These are phyloP conservation scores for Drosophila ananassae DNA, from an alignment of 1,140 invertebrate genomes.

Conservation along the genomic window DNA sequence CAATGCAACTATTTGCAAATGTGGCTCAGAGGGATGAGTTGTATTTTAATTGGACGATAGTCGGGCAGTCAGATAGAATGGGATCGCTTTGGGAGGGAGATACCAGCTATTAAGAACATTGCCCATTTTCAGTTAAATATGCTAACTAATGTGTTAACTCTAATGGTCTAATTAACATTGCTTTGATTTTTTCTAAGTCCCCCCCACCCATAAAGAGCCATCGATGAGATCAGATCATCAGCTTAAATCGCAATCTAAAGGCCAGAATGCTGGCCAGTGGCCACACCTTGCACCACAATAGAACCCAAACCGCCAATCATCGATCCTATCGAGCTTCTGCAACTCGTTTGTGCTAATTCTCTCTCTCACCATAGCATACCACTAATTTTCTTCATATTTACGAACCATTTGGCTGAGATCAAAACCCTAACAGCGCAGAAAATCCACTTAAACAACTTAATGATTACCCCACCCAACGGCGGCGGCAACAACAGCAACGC, in stretches of 20 bases:
- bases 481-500: conserved; percentile 42
- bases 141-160: neutral
- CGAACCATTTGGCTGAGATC: conserved; percentile 19
- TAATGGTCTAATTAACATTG: conserved; percentile 5
- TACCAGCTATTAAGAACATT: no score
- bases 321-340: conserved; percentile 39
- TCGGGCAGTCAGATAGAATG: conserved; percentile 41
- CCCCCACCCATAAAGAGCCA: neutral
- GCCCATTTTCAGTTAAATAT: no score
- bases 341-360: conserved; percentile 29
- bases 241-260: conserved; percentile 49
- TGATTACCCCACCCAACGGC: conserved; percentile 70
- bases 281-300: conserved; percentile 36
- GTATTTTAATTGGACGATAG: conserved; percentile 73
- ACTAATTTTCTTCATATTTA: conserved; percentile 1
- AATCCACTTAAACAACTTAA: conserved; percentile 63
- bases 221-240: conserved; percentile 46
- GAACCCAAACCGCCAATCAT: conserved; percentile 36
- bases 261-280: conserved; percentile 10
- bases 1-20: conserved; percentile 71
- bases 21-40: conserved; percentile 76
- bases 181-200: neutral
- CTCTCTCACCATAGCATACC: neutral
- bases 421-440: conserved; percentile 28
- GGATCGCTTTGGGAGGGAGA: conserved; percentile 19